Evolutionary conservation across 2,888 invertebrate genomes (phyloP).

Genomic region (Odontothrips loti): DNA sequence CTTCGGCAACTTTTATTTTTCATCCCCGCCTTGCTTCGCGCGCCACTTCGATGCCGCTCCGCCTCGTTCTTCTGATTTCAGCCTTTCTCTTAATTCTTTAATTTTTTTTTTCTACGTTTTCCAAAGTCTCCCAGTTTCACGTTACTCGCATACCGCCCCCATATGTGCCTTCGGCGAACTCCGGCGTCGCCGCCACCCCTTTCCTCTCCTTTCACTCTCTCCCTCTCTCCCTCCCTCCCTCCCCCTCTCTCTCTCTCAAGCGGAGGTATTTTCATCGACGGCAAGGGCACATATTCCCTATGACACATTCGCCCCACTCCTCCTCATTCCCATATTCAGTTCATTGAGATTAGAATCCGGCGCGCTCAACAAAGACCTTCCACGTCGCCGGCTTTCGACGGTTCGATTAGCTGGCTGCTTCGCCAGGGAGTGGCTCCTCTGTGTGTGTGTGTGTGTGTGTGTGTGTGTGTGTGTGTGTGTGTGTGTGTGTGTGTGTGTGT

Average conservation of each 20-base stretch:
- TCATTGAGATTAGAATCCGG: conserved; percentile 16
- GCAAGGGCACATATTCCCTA: background rate
- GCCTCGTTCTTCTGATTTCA: background rate
- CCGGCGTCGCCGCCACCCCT: background rate
- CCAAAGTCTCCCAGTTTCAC: background rate
- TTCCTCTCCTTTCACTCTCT: background rate
- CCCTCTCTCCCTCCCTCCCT: background rate
- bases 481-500: too few relatives aligned
- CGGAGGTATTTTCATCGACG: background rate
- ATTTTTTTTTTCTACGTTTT: background rate
- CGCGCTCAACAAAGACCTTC: conserved; percentile 8
- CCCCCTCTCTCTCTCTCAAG: background rate
- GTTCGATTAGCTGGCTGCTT: background rate
- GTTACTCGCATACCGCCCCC: too few relatives aligned
- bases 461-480: too few relatives aligned
- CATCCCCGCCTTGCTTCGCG: background rate
- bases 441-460: too few relatives aligned
- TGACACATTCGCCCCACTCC: background rate
- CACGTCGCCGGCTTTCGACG: background rate
- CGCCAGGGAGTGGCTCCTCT: too few relatives aligned
- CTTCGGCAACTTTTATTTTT: conserved; percentile 2
- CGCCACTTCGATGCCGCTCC: background rate
- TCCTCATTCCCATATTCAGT: background rate
- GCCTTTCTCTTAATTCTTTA: background rate
- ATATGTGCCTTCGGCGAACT: background rate